Evolutionary conservation across 2,888 invertebrate genomes (phyloP).

Genomic region (Ophion slaviceki): DNA sequence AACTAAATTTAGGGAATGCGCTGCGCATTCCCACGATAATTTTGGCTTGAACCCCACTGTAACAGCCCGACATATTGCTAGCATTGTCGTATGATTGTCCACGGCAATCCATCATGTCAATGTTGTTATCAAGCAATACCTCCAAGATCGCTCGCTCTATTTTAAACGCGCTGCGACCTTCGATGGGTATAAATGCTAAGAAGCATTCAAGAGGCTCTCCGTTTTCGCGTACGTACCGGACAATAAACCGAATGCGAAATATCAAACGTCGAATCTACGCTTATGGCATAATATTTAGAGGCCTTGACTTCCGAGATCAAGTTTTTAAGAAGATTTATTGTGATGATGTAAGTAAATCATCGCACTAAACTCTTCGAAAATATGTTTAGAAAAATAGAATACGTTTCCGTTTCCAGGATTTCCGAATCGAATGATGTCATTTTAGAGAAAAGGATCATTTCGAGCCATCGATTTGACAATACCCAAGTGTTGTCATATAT

Average conservation of each 20-base stretch:
- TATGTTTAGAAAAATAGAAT: constrained; percentile 73
- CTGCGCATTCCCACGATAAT: constrained; percentile 69
- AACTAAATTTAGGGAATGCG: constrained; percentile 72
- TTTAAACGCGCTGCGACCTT: constrained; percentile 65
- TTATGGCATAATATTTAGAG: constrained; percentile 70
- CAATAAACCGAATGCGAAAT: constrained; percentile 67
- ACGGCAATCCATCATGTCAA: constrained; percentile 68
- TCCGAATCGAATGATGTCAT: constrained; percentile 71
- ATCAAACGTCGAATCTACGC: constrained; percentile 73
- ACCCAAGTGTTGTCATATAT: constrained; percentile 70
- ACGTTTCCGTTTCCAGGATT: constrained; percentile 71
- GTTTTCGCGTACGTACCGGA: constrained; percentile 67
- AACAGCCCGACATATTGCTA: constrained; percentile 66
- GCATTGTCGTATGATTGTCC: constrained; percentile 73
- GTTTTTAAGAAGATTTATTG: constrained; percentile 66
- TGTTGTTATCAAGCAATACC: constrained; percentile 52
- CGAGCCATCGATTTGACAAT: constrained; percentile 73
- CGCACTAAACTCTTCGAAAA: constrained; percentile 75
- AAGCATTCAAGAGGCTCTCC: constrained; percentile 32
- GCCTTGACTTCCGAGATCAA: constrained; percentile 63
- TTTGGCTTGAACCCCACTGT: constrained; percentile 63
- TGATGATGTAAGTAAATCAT: constrained; percentile 66
- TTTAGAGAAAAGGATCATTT: constrained; percentile 72
- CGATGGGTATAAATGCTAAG: constrained; percentile 64
- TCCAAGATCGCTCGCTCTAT: constrained; percentile 58